Evolutionary conservation across 2,888 invertebrate genomes (phyloP).

Genomic region (Parascotia fuliginaria): DNA sequence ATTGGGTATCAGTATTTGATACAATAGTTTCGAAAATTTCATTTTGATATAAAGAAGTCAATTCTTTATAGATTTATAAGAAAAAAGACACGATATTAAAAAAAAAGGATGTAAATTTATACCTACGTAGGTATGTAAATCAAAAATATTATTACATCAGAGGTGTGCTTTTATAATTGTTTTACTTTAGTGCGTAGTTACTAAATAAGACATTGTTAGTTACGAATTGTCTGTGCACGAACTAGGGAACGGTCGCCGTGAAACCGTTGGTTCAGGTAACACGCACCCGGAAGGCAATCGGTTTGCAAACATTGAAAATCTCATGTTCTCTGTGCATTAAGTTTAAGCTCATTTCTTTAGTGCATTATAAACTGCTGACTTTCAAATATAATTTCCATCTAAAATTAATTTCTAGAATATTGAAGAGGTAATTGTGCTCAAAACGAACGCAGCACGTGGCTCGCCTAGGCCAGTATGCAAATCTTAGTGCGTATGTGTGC

Average conservation of each 20-base stretch:
- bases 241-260: slow-evolving; percentile 20
- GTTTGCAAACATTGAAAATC: slow-evolving; percentile 54
- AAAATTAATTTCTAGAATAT: slow-evolving; percentile 79
- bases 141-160: too few species aligned
- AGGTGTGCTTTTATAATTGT: too few species aligned
- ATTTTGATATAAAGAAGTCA: too few species aligned
- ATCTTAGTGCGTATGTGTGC: slow-evolving; percentile 63
- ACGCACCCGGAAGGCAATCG: slow-evolving; percentile 46
- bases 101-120: too few species aligned
- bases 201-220: slow-evolving; percentile 1
- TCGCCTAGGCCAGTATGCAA: slow-evolving; percentile 78
- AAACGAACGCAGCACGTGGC: slow-evolving; percentile 77
- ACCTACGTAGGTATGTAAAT: too few species aligned
- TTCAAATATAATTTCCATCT: slow-evolving; percentile 79
- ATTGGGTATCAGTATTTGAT: too few species aligned
- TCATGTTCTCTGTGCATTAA: too few species aligned
- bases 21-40: too few species aligned
- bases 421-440: slow-evolving; percentile 78
- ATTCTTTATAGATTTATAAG: too few species aligned
- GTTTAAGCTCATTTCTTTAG: slow-evolving; percentile 54
- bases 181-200: not conserved
- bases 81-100: too few species aligned
- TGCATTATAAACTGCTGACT: slow-evolving; percentile 67
- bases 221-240: slow-evolving; percentile 34
- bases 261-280: slow-evolving; percentile 35